Base-by-base conservation (phyloP, 2,797 vertebrate genomes). In the Enteromius anoplus region DNA sequence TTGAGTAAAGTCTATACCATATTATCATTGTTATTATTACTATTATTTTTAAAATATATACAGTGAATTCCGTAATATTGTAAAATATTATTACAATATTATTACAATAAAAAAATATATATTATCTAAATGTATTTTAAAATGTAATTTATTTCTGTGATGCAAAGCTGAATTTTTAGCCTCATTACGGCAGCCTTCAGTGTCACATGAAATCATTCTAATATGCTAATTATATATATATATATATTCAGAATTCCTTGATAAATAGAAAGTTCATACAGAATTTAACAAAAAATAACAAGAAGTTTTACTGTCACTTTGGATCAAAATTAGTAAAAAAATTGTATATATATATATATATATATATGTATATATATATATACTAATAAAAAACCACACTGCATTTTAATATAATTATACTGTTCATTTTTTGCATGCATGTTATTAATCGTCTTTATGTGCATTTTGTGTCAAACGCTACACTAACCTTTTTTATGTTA, bases 401-500 rank as follows among this genome's bases (percentile, higher is more conserved):
- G n/a, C 15, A 58, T 58, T 19, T 51, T 51, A 19, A 55, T 55
- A n/a, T 55, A 17, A 21, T 60, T 26, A 26, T 55, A 37, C 6
- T 55, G 19, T 55, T 0, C n/a, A 21, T 32, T 58, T 58, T 53
- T 58, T 40, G 34, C 12, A 26, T 75, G 21, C 12, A 6, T 53
- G 2, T 34, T 73, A 7, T 29, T 17, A 40, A 40, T 23, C 5
- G 0, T 14, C 5, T 53, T 73, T n/a, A 53, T 58, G 12, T 70
- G 32, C 65, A 71, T 71, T 42, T 71, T 45, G n/a, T 42, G 34
- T 75, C 51, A 42, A 47, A 77, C 45, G 23, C 77, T 34, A 73
- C 71, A 40, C 77, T 71, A 45, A 73, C 71, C 77, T 71, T 49
- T 64, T 65, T 47, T 5, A 40, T 75, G 29, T 37, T 17, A 60